Conservation (phyloP, 2,888 invertebrate species). For the Himalopsyche tibetana region DNA sequence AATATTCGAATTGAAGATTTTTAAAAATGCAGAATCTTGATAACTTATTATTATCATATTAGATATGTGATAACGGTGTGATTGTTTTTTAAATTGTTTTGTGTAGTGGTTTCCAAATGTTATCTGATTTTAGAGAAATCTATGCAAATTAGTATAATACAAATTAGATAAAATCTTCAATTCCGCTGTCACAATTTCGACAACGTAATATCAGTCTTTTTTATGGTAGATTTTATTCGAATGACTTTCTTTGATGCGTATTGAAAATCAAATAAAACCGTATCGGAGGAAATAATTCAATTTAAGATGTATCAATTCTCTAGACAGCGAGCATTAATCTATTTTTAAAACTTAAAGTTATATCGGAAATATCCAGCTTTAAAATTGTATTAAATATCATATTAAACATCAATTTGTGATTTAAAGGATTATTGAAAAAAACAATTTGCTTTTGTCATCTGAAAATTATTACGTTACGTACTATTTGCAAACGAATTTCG, state of each 20-base stretch:
- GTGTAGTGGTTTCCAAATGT: no score
- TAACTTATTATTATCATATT: no score
- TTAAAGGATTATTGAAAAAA: background rate
- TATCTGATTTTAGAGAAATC: background rate
- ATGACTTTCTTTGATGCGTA: slow-evolving; percentile 5
- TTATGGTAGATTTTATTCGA: background rate
- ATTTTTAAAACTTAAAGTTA: background rate
- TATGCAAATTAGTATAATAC: background rate
- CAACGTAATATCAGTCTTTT: background rate
- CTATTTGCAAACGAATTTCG: no score
- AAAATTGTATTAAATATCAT: background rate
- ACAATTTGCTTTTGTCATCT: no score
- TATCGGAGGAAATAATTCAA: slow-evolving; percentile 47
- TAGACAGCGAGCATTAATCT: background rate
- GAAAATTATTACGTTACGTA: no score
- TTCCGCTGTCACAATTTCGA: background rate
- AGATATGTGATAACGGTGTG: no score
- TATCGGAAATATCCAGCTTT: background rate
- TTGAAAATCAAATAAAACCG: slow-evolving; percentile 48
- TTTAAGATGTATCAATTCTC: slow-evolving; percentile 16
- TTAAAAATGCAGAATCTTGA: no score
- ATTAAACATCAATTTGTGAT: background rate
- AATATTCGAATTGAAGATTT: no score
- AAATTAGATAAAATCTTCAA: background rate
- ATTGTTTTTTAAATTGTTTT: no score